phyloP scores from a whole-genome alignment of 2,113 vertebrate species.

The Tachycineta bicolor region DNA sequence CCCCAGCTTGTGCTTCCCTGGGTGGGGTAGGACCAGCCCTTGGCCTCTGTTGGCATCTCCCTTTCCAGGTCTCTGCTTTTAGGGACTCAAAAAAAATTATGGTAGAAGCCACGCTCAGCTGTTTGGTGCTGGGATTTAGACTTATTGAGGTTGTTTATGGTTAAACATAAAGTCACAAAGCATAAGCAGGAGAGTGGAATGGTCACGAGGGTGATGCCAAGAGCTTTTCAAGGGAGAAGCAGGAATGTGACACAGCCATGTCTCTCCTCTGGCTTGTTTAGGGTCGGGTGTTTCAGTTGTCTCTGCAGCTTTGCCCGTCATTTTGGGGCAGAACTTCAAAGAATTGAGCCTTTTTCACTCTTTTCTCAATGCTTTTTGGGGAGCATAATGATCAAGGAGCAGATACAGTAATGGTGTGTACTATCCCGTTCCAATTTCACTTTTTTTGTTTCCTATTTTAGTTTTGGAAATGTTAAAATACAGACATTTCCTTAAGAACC shows the following conservation, averaged over 20 bases:
- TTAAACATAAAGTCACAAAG: neutral
- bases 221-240: neutral
- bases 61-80: neutral
- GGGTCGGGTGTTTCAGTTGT: neutral
- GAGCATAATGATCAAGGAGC: neutral
- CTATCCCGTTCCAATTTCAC: neutral
- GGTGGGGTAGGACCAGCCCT: neutral
- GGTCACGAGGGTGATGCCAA: fast-evolving
- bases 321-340: neutral
- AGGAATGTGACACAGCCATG: fast-evolving
- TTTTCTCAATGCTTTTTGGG: neutral
- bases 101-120: fast-evolving
- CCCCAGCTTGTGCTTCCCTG: neutral
- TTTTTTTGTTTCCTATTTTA: neutral
- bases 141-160: neutral
- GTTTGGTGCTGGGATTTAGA: neutral
- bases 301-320: neutral
- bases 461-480: neutral
- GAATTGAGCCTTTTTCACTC: neutral
- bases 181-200: neutral
- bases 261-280: neutral
- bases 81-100: fast-evolving
- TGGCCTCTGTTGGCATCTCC: fast-evolving
- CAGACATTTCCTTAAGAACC: neutral
- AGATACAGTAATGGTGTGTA: neutral